phyloP scores from a whole-genome alignment of 2,888 invertebrate genomes.

The Smittia sp. region DNA sequence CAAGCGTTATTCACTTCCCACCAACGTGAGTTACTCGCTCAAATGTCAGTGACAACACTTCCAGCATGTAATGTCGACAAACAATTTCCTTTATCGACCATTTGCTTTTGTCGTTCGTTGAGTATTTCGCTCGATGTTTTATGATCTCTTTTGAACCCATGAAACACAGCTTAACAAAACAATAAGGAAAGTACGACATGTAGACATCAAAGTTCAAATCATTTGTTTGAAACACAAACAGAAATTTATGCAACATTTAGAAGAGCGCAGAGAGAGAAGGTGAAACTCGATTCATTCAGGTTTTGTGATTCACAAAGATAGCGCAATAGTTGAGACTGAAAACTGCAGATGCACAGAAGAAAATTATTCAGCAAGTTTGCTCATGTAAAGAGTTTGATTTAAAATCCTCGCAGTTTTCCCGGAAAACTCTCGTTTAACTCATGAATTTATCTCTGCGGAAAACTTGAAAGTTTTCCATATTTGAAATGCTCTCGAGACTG shows the following conservation, averaged over 20 bases:
- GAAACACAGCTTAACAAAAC: neutral
- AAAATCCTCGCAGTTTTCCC: too few relatives aligned
- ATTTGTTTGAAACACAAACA: neutral
- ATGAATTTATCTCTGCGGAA: too few relatives aligned
- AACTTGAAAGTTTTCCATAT: too few relatives aligned
- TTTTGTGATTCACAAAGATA: neutral
- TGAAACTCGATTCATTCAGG: neutral
- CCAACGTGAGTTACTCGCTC: too few relatives aligned
- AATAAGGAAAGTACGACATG: neutral
- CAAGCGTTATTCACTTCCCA: too few relatives aligned
- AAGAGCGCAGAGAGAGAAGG: neutral
- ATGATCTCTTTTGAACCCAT: neutral
- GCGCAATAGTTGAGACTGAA: neutral
- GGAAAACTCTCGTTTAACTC: too few relatives aligned
- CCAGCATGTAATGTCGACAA: too few relatives aligned
- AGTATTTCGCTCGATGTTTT: neutral
- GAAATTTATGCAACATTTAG: neutral
- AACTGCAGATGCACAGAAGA: too few relatives aligned
- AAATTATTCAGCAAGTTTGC: too few relatives aligned
- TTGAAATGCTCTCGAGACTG: too few relatives aligned
- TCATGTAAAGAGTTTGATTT: too few relatives aligned
- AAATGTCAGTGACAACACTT: neutral
- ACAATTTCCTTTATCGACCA: neutral
- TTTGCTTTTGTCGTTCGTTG: neutral
- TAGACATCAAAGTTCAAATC: conserved; percentile 10